Conservation (phyloP, 2,797 vertebrate genomes). For the Mareca strepera region DNA sequence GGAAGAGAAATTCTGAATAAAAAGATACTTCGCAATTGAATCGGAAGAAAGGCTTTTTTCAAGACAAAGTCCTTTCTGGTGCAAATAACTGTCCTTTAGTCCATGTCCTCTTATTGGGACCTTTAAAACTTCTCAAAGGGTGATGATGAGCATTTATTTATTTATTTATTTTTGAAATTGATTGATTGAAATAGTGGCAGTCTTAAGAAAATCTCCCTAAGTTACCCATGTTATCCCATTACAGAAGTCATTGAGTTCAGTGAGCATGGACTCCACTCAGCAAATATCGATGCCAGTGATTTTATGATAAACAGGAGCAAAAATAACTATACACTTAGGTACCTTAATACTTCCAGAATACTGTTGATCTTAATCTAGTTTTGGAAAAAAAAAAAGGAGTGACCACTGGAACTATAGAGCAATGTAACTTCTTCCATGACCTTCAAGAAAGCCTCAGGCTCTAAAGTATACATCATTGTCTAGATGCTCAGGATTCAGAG, state of each 20-base stretch:
- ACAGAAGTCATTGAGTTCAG: not conserved
- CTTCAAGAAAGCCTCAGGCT: not conserved
- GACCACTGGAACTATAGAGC: not conserved
- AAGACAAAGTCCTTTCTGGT: not conserved
- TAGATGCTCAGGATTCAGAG: not conserved
- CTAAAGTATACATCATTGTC: not conserved
- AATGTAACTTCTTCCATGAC: not conserved
- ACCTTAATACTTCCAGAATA: not conserved
- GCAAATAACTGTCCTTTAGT: not conserved
- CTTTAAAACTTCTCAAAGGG: not conserved
- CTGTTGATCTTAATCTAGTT: not conserved
- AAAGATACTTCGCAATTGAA: not conserved
- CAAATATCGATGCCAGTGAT: not conserved
- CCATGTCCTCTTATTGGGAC: rapidly evolving
- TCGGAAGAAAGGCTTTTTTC: not conserved
- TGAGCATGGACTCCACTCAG: not conserved
- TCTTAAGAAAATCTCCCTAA: not conserved
- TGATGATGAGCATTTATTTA: not conserved
- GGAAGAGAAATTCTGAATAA: not conserved
- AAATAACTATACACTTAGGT: not conserved
- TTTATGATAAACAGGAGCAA: not conserved
- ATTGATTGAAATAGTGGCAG: not conserved
- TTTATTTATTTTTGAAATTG: not conserved
- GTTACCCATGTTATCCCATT: not conserved
- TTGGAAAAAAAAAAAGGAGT: not conserved